phyloP scores from a whole-genome alignment of 2,113 vertebrate genomes.

The Pipa parva region DNA sequence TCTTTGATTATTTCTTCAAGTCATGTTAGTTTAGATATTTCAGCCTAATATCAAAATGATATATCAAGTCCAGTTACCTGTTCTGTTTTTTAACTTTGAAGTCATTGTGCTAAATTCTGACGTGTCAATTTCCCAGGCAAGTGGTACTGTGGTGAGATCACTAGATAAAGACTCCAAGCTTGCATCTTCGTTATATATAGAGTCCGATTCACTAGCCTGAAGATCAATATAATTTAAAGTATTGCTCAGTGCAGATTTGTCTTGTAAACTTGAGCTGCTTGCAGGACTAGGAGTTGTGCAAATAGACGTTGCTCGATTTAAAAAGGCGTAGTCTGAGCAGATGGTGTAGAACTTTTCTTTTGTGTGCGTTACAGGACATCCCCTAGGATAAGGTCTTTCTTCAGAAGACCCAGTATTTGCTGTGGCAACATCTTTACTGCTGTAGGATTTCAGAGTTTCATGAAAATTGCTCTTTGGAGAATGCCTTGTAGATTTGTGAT shows the following conservation, averaged over 20 bases:
- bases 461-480: slow-evolving; percentile 54
- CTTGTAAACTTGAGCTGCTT: slow-evolving; percentile 59
- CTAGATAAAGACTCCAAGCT: slow-evolving; percentile 72
- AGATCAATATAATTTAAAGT: slow-evolving; percentile 57
- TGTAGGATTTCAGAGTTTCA: slow-evolving; percentile 60
- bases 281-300: slow-evolving; percentile 68
- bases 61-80: slow-evolving; percentile 63
- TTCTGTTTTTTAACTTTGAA: slow-evolving; percentile 72
- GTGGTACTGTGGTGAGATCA: slow-evolving; percentile 69
- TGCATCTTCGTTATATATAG: slow-evolving; percentile 68
- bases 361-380: slow-evolving; percentile 92
- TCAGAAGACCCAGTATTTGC: slow-evolving; percentile 68
- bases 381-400: slow-evolving; percentile 84
- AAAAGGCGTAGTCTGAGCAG: slow-evolving; percentile 92
- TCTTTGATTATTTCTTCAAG: neutral
- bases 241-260: slow-evolving; percentile 59
- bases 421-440: slow-evolving; percentile 57
- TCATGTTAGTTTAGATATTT: neutral
- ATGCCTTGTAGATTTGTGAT: slow-evolving; percentile 57
- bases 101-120: slow-evolving; percentile 80
- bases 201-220: slow-evolving; percentile 57
- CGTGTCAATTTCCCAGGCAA: slow-evolving; percentile 97
- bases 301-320: slow-evolving; percentile 85
- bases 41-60: neutral
- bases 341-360: slow-evolving; percentile 95